Evolutionary conservation across 2,888 invertebrate species (phyloP), one percentile per base, ranked within the genome.

Genomic region (Drepana falcataria): DNA sequence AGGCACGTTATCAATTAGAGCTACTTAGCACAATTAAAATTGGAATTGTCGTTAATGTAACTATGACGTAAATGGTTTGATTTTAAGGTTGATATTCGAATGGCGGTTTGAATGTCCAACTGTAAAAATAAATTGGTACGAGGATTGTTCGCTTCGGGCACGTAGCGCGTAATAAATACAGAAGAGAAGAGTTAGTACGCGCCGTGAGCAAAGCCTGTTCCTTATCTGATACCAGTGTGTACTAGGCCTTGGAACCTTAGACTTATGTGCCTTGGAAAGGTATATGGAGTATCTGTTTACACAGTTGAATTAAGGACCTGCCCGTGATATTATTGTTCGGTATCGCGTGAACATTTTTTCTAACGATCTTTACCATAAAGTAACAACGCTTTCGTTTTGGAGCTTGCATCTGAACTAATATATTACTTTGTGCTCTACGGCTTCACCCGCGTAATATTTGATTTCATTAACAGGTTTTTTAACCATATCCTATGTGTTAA

Each of bases 151-250:
- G 86, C 84, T 85, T 73, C 75, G 77, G 78, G 85, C 84, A 81
- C 81, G 83, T 85, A 84, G 83, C 84, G 78, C 75, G 75, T 83
- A 79, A 85, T 88, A 87, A 89, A 90, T 88, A 88, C 85, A 81
- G 73, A 68, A 71, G 65, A 72, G 63, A 72, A 83, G 85, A 87
- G 79, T 87, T 85, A 87, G 79, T 79, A 73, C 75, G 61, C 69
- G 80, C 77, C 77, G 74, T 77, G 75, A 79, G 78, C 80, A 69
- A 68, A 71, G 75, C 81, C 72, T 76, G 83, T 83, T 81, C 74
- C 83, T 88, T 88, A 89, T 88, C 88, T 77, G 73, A 60, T 71
- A 64, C 61, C 70, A 69, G 72, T 75, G 75, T 82, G 72, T 76
- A 75, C 79, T 79, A 71, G 72, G 68, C 73, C 67, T 68, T 68